These are phyloP conservation scores for Vulpes lagopus DNA, from an alignment of 2,113 vertebrate genomes.

Conservation along the genomic window DNA sequence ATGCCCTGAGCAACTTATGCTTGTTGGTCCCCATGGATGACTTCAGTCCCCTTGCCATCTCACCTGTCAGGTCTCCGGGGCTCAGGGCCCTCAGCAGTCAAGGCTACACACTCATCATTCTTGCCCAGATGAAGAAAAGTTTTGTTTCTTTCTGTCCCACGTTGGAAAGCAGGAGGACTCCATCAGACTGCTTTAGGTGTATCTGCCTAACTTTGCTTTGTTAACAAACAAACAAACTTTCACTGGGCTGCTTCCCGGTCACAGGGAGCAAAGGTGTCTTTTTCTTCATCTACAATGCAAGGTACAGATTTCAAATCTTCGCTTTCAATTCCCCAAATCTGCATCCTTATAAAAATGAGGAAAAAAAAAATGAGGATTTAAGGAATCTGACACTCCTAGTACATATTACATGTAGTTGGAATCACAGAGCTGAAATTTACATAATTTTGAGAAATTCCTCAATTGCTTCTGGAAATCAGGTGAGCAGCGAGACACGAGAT, in stretches of 20 bases:
- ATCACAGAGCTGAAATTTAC: neutral
- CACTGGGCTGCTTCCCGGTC: neutral
- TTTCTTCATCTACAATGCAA: neutral
- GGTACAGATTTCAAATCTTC: neutral
- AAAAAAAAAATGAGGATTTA: neutral
- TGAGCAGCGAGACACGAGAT: neutral
- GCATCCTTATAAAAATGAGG: neutral
- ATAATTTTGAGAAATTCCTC: neutral
- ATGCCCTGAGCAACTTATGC: neutral
- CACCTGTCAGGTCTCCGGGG: neutral
- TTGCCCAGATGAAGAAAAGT: neutral
- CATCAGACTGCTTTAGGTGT: neutral
- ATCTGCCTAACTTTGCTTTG: neutral
- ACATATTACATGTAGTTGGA: neutral
- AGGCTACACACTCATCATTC: neutral
- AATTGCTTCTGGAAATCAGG: neutral
- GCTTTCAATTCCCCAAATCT: neutral
- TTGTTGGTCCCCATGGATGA: neutral
- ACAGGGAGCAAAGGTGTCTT: neutral
- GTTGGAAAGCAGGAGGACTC: neutral
- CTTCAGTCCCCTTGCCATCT: rapidly evolving
- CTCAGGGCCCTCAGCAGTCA: rapidly evolving
- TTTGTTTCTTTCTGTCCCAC: neutral
- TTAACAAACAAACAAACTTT: neutral
- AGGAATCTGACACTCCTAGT: neutral